A percentile compares a stretch with the other conserved stretches of the same genome.
Conservation (phyloP, 1,140 invertebrate species). For the Penaeus chinensis region DNA sequence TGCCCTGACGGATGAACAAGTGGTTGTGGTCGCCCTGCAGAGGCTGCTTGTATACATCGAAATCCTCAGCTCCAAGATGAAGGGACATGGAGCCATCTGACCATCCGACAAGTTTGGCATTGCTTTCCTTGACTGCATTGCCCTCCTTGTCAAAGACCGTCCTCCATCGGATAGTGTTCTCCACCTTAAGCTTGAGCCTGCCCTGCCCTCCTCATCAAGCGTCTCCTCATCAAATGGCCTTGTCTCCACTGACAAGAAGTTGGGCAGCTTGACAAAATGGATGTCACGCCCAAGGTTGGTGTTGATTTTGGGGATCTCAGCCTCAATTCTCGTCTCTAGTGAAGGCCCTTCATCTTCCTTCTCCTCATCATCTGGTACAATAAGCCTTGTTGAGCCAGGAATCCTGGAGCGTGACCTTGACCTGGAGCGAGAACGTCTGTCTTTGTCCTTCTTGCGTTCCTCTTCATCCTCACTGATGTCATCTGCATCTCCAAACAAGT, state of each 20-base stretch:
- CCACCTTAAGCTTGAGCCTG: conserved; percentile 90
- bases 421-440: neutral
- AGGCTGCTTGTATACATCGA: conserved; percentile 96
- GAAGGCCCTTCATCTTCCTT: conserved; percentile 57
- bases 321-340: conserved; percentile 92
- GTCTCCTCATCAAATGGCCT: conserved; percentile 98
- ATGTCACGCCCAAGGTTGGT: conserved; percentile 89
- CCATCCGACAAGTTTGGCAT: conserved; percentile 95
- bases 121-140: conserved; percentile 89
- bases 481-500: conserved; percentile 92
- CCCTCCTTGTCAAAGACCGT: conserved; percentile 86
- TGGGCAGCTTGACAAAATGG: conserved; percentile 94
- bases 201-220: conserved; percentile 95
- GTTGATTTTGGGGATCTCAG: conserved; percentile 94
- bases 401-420: conserved; percentile 31
- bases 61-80: conserved; percentile 96
- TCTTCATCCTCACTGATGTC: conserved; percentile 80
- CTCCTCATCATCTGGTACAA: conserved; percentile 41
- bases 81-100: conserved; percentile 98
- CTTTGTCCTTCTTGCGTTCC: conserved; percentile 24
- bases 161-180: conserved; percentile 98
- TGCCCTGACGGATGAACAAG: conserved; percentile 95
- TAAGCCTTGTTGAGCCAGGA: conserved; percentile 22
- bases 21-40: conserved; percentile 93
- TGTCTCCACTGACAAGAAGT: conserved; percentile 92